A percentile compares a stretch with the other conserved stretches of the same genome.
phyloP scores from a whole-genome alignment of 2,888 invertebrate genomes.

The Tricholauxania praeusta region DNA sequence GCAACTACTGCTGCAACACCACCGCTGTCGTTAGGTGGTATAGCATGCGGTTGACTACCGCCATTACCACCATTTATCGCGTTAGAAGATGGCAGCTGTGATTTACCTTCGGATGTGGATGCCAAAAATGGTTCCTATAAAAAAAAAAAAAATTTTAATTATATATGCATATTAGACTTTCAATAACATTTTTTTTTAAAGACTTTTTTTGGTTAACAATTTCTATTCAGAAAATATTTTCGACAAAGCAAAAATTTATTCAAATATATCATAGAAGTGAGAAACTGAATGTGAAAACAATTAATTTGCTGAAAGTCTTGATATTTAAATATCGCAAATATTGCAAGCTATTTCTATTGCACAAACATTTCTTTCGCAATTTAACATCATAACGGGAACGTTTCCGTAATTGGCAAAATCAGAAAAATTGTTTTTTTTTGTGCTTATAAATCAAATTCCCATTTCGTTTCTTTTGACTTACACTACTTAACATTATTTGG shows the following conservation, averaged over 20 bases:
- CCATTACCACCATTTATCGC: conserved; percentile 9
- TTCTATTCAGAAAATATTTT: not conserved
- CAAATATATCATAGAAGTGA: not conserved
- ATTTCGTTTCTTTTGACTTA: too few relatives aligned
- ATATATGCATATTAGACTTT: not conserved
- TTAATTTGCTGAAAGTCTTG: not conserved
- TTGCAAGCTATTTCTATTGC: too few relatives aligned
- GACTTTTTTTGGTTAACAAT: too few relatives aligned
- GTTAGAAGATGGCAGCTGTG: conserved; percentile 39
- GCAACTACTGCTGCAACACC: conserved; percentile 8
- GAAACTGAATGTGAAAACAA: not conserved
- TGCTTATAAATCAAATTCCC: too few relatives aligned
- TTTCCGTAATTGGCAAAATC: too few relatives aligned
- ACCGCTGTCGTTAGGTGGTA: conserved; percentile 50
- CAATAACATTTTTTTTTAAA: too few relatives aligned
- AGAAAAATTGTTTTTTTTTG: too few relatives aligned
- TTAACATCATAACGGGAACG: too few relatives aligned
- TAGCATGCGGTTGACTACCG: conserved; percentile 40
- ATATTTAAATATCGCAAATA: too few relatives aligned
- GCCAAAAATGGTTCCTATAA: conserved; percentile 49
- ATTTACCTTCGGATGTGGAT: conserved; percentile 54
- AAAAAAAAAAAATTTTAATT: not conserved
- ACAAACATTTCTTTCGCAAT: too few relatives aligned
- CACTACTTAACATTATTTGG: too few relatives aligned
- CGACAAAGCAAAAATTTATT: not conserved